These are phyloP conservation scores for Eumerus sabulonum DNA, from an alignment of 2,888 invertebrate species.

Conservation along the genomic window DNA sequence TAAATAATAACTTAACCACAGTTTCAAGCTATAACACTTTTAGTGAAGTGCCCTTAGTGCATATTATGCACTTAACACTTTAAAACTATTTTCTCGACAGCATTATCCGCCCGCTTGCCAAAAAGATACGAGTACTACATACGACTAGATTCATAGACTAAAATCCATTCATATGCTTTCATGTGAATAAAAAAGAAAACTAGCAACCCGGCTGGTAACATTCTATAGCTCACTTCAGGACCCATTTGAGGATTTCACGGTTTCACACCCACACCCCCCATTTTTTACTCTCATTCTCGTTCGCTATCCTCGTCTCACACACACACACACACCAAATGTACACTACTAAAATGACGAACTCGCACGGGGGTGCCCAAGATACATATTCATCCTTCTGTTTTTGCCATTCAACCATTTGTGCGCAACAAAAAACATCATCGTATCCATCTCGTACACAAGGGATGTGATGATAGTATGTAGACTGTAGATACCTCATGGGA, in stretches of 20 bases:
- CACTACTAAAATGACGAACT: neutral
- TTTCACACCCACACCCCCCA: constrained; percentile 46
- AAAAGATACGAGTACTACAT: constrained; percentile 19
- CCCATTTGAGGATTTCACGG: constrained; percentile 4
- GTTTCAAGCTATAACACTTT: constrained; percentile 53
- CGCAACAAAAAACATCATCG: constrained; percentile 57
- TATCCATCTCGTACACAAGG: constrained; percentile 30
- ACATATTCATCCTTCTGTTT: constrained; percentile 5
- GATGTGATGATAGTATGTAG: constrained; percentile 11
- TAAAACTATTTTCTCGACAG: constrained; percentile 46
- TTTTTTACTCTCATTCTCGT: neutral
- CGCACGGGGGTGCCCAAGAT: constrained; percentile 10
- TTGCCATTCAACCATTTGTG: constrained; percentile 12
- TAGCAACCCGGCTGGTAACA: neutral
- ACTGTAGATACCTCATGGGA: constrained; percentile 28
- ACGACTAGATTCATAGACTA: constrained; percentile 16
- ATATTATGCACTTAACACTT: constrained; percentile 64
- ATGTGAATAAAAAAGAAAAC: constrained; percentile 31
- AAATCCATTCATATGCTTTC: constrained; percentile 54
- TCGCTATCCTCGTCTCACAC: too few relatives aligned
- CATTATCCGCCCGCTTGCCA: constrained; percentile 54
- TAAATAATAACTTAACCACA: constrained; percentile 6
- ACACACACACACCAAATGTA: constrained; percentile 7
- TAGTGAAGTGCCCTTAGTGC: constrained; percentile 42
- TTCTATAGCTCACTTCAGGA: constrained; percentile 12